A percentile compares a stretch with the other conserved stretches of the same genome.
phyloP scores from a whole-genome alignment of 2,797 vertebrate genomes.

The Galaxias olidus region DNA sequence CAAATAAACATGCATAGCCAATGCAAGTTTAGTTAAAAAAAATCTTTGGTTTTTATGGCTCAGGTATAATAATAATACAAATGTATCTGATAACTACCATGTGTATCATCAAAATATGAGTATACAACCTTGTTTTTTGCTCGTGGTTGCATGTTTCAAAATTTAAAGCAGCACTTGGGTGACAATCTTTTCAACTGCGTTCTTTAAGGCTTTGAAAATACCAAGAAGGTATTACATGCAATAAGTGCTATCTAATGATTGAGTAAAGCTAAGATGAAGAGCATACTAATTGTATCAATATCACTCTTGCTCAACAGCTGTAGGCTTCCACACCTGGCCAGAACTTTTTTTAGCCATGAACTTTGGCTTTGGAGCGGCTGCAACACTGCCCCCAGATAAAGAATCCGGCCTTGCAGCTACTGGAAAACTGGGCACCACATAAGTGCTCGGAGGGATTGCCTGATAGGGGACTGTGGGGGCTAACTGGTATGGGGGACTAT shows the following conservation, averaged over 20 bases:
- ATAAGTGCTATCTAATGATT: slow-evolving; percentile 33
- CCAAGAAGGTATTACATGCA: slow-evolving; percentile 23
- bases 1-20: slow-evolving; percentile 3
- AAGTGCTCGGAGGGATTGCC: slow-evolving; percentile 70
- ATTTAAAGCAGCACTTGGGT: too few species aligned
- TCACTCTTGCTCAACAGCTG: slow-evolving; percentile 80
- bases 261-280: slow-evolving; percentile 56
- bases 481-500: slow-evolving; percentile 46
- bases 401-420: slow-evolving; percentile 81
- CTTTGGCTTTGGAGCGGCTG: slow-evolving; percentile 89
- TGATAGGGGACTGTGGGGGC: slow-evolving; percentile 64
- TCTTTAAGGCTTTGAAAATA: slow-evolving; percentile 27
- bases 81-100: too few species aligned
- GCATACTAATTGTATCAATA: slow-evolving; percentile 60
- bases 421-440: slow-evolving; percentile 67
- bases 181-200: slow-evolving; percentile 15
- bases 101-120: too few species aligned
- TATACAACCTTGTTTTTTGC: too few species aligned
- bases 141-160: too few species aligned
- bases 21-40: too few species aligned
- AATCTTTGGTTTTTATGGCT: too few species aligned
- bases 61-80: too few species aligned
- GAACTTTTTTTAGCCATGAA: slow-evolving; percentile 93
- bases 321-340: slow-evolving; percentile 97
- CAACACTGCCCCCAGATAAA: slow-evolving; percentile 61